Conservation (phyloP, 2,888 invertebrate species). For the Pristionchus maxplancki region DNA sequence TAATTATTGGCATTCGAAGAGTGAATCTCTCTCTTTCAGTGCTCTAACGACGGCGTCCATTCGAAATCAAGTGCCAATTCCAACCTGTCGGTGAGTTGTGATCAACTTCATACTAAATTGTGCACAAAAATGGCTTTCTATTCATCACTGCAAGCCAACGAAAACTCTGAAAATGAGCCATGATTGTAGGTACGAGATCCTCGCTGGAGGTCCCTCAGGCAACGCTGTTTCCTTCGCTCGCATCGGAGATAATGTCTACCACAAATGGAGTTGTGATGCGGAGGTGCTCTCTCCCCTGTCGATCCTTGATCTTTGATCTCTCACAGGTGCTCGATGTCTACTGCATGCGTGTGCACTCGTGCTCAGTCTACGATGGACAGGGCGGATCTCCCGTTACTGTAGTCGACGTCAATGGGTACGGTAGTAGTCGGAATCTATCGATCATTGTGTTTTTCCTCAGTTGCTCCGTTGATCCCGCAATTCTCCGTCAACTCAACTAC, state of each 20-base stretch:
- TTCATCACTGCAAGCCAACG: too few species aligned
- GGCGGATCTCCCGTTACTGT: slow-evolving; percentile 75
- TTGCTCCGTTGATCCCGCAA: slow-evolving; percentile 73
- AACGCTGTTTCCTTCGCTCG: slow-evolving; percentile 73
- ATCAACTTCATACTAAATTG: too few species aligned
- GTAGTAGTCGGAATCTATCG: background rate
- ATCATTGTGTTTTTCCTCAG: slow-evolving; percentile 16
- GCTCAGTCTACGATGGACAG: slow-evolving; percentile 77
- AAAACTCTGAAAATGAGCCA: background rate
- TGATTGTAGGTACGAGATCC: slow-evolving; percentile 72
- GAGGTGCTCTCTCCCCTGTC: background rate
- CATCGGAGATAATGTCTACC: slow-evolving; percentile 75
- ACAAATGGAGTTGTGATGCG: slow-evolving; percentile 64
- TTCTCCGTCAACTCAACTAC: slow-evolving; percentile 75
- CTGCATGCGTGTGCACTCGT: slow-evolving; percentile 76
- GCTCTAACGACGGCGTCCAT: slow-evolving; percentile 69
- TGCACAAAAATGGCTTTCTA: too few species aligned
- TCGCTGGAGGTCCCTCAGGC: slow-evolving; percentile 69
- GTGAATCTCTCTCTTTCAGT: slow-evolving; percentile 55
- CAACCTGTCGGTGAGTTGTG: slow-evolving; percentile 66
- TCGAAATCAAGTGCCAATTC: slow-evolving; percentile 69
- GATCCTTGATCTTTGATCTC: background rate
- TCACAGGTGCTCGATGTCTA: slow-evolving; percentile 65
- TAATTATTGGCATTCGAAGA: background rate
- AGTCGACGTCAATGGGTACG: slow-evolving; percentile 72